Base-by-base conservation (phyloP, 2,888 invertebrate species). In the Hedya salicella region DNA sequence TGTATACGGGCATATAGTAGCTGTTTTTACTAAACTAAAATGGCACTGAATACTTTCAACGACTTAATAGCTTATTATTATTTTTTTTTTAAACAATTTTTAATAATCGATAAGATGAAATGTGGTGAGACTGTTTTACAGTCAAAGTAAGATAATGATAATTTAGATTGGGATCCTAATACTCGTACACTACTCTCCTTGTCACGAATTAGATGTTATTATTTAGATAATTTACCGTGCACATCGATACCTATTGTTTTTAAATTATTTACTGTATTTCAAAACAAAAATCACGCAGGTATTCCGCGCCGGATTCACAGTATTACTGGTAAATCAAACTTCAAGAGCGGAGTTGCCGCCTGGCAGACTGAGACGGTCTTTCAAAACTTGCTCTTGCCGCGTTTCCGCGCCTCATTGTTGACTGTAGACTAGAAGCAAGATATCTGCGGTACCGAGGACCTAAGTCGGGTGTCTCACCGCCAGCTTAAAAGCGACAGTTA, bases 311-410 rank as follows among this genome's bases (percentile, higher is more conserved):
- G 36, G 46, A 32, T 57, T 36, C 32, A 13, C 46, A 19, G 32
- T 46, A 39, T 46, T 36, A 46, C 44, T 32, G 36, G 19, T 16
- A 46, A 57, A 57, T 57, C 57, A 46, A 57, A 57, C 30, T 57
- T 36, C 36, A 36, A 36, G 46, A 14, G n/a, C 32, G 13, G 56
- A 42, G 25, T 21, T 32, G 19, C 57, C 21, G 54, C 42, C 16
- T 54, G 54, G 8, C 11, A 25, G 19, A 49, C 14, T 9, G 3
- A 32, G n/a, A 53, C 53, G 39, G 53, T 36, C 53, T 19, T 53
- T 11, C 46, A 16, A 8, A 19, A 53, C 36, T 39, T 39, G 39
- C 39, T 53, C 39, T 13, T 36, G 36, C 17, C 16, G 14, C 19
- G 17, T 32, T 52, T 36, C 32, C 32, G 17, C 16, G 39, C 39